A percentile compares a stretch with the other conserved stretches of the same genome.
phyloP scores from a whole-genome alignment of 2,888 invertebrate genomes.

The Hydriomena furcata region DNA sequence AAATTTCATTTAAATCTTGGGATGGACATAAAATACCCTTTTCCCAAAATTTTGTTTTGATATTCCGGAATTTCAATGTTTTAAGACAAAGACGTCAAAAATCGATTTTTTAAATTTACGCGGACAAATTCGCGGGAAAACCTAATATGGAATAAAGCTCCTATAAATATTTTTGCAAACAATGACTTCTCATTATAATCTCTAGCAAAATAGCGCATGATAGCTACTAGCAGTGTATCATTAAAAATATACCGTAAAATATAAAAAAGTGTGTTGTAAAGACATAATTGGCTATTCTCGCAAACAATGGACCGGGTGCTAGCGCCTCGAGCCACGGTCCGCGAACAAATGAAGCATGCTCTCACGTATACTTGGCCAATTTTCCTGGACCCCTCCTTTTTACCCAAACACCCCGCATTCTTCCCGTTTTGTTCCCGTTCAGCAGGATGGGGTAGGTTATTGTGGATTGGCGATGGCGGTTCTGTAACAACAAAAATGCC shows the following conservation, averaged over 20 bases:
- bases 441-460: conserved; percentile 39
- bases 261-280: conserved; percentile 65
- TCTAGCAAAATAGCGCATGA: conserved; percentile 4
- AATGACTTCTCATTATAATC: conserved; percentile 5
- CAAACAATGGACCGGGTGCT: conserved; percentile 72
- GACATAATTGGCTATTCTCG: conserved; percentile 72
- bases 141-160: too few species aligned
- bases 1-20: too few species aligned
- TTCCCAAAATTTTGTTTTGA: too few species aligned
- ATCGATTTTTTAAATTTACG: too few species aligned
- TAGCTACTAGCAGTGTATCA: conserved; percentile 17
- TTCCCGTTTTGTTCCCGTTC: conserved; percentile 7
- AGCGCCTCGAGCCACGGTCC: conserved; percentile 58
- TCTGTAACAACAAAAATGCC: conserved; percentile 60
- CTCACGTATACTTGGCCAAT: conserved; percentile 62
- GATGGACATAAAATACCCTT: too few species aligned
- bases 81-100: too few species aligned
- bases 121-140: too few species aligned
- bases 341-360: conserved; percentile 71
- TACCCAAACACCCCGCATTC: conserved; percentile 22
- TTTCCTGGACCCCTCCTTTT: conserved; percentile 41
- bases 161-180: conserved; percentile 6
- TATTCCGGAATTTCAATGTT: too few species aligned
- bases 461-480: conserved; percentile 40
- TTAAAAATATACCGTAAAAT: conserved; percentile 46